These are phyloP conservation scores for Balaeniceps rex DNA, from an alignment of 2,113 vertebrate species.

Conservation along the genomic window DNA sequence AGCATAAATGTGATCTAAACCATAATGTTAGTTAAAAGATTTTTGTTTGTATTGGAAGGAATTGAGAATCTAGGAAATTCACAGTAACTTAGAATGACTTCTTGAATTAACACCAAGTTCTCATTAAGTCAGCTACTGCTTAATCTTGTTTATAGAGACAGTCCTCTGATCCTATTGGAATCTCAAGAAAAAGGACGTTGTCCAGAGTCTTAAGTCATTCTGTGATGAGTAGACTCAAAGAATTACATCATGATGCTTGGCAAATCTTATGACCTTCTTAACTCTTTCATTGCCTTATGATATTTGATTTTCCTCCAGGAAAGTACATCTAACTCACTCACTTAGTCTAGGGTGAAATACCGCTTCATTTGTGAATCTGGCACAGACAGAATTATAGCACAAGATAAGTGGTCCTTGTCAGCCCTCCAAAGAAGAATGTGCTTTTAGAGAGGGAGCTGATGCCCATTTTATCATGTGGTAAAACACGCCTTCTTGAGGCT, in stretches of 20 bases:
- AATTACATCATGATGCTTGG: neutral
- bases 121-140: neutral
- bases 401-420: neutral
- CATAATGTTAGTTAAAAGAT: neutral
- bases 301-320: neutral
- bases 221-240: neutral
- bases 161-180: neutral
- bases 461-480: neutral
- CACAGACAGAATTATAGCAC: neutral
- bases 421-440: neutral
- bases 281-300: neutral
- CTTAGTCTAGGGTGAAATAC: neutral
- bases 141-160: neutral
- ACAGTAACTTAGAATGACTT: neutral
- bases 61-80: neutral
- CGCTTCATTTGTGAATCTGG: constrained; percentile 1
- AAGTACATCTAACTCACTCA: neutral
- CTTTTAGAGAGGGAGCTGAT: neutral
- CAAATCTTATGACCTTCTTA: constrained; percentile 6
- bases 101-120: neutral
- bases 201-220: neutral
- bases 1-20: neutral
- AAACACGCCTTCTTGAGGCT: neutral
- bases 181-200: neutral
- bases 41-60: neutral